phyloP scores from a whole-genome alignment of 35 echinoderm and acorn worm species.

The Lytechinus variegatus region DNA sequence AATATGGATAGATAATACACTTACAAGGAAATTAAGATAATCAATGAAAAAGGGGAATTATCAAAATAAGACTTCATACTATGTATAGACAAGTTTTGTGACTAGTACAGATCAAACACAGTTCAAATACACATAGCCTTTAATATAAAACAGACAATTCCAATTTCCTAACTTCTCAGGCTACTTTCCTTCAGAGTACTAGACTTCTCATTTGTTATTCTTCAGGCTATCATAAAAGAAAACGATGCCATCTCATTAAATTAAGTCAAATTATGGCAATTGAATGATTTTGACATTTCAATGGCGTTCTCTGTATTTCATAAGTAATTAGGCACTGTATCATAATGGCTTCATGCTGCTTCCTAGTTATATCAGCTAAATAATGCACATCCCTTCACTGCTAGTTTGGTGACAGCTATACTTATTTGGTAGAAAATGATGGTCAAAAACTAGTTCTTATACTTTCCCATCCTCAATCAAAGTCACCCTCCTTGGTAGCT shows the following conservation, averaged over 20 bases:
- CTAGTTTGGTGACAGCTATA: background rate
- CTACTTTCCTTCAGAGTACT: background rate
- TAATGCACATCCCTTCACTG: background rate
- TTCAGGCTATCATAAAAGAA: background rate
- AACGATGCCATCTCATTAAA: background rate
- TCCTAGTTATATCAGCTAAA: background rate
- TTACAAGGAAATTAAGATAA: too few species aligned
- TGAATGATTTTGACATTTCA: constrained; percentile 22
- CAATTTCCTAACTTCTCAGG: background rate
- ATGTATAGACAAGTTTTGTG: too few species aligned
- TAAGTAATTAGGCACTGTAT: constrained; percentile 15
- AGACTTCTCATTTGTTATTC: background rate
- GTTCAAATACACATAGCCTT: background rate
- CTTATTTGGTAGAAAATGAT: background rate
- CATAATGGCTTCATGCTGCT: constrained; percentile 14
- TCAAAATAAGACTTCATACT: too few species aligned
- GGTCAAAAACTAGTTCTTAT: background rate
- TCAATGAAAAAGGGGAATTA: too few species aligned
- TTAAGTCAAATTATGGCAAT: constrained; percentile 16
- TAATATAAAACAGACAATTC: background rate
- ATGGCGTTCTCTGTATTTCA: background rate
- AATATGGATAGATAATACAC: too few species aligned
- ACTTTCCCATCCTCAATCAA: background rate
- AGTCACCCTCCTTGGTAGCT: background rate
- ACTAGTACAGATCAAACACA: too few species aligned